These are phyloP conservation scores for Sialia sialis DNA, from an alignment of 2,113 vertebrate species.

Conservation along the genomic window DNA sequence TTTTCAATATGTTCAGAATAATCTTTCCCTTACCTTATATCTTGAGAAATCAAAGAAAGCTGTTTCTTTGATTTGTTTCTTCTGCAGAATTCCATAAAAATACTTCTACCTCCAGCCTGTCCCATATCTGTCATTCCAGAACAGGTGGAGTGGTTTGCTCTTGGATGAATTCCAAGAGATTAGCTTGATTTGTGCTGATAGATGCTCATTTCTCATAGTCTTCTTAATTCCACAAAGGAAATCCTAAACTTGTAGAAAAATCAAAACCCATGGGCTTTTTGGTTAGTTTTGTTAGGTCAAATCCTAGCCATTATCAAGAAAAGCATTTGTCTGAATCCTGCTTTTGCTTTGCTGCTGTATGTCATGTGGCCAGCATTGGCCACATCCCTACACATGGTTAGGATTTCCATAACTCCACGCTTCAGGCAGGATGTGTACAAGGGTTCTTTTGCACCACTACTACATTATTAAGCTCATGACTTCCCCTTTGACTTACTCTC, in stretches of 20 bases:
- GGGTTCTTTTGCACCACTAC: background rate
- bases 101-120: background rate
- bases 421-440: background rate
- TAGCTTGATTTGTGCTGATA: background rate
- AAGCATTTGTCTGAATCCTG: background rate
- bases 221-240: background rate
- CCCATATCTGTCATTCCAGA: background rate
- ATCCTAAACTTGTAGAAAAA: background rate
- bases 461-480: background rate
- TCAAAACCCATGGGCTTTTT: background rate
- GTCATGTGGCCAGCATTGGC: background rate
- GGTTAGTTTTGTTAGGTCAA: background rate
- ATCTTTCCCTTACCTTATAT: background rate
- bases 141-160: background rate
- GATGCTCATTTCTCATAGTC: background rate
- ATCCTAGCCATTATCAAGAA: background rate
- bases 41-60: background rate
- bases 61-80: background rate
- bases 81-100: background rate
- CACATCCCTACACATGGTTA: background rate
- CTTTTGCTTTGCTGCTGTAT: background rate
- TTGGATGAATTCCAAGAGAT: background rate
- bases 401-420: background rate
- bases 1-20: background rate
- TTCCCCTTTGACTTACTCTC: background rate